These are phyloP conservation scores for Siniperca scherzeri DNA, from an alignment of 2,797 vertebrate genomes.

Conservation along the genomic window DNA sequence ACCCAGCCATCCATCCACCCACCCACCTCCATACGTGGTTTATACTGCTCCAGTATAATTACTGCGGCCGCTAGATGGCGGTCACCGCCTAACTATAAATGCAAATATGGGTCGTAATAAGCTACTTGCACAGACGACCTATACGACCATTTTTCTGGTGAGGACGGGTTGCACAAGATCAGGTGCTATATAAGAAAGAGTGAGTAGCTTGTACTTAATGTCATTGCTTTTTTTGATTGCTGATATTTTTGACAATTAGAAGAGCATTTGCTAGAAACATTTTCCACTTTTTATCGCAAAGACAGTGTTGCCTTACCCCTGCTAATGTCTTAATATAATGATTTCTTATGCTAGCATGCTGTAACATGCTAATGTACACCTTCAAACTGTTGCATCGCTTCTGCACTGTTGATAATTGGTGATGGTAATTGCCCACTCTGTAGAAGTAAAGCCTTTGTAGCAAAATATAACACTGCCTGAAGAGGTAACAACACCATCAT, in stretches of 20 bases:
- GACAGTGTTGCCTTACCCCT: not conserved
- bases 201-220: slow-evolving; percentile 6
- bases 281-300: not conserved
- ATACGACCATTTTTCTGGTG: too few relatives aligned
- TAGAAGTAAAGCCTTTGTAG: slow-evolving; percentile 17
- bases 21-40: too few relatives aligned
- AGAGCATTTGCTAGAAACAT: not conserved
- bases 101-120: too few relatives aligned
- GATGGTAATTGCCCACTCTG: slow-evolving; percentile 16
- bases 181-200: not conserved
- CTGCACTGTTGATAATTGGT: slow-evolving; percentile 12
- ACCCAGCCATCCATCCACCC: too few relatives aligned
- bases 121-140: too few relatives aligned
- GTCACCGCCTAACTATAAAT: too few relatives aligned
- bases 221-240: not conserved
- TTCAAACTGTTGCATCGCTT: slow-evolving; percentile 27
- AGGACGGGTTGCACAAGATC: too few relatives aligned
- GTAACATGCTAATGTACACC: slow-evolving; percentile 10
- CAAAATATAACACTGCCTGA: slow-evolving; percentile 14
- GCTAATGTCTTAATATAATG: not conserved
- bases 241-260: not conserved
- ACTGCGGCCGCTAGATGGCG: too few relatives aligned
- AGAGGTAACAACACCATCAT: slow-evolving; percentile 45
- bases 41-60: too few relatives aligned
- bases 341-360: not conserved